Evolutionary conservation across 2,113 vertebrate genomes (phyloP).

Genomic region (Antennarius striatus): DNA sequence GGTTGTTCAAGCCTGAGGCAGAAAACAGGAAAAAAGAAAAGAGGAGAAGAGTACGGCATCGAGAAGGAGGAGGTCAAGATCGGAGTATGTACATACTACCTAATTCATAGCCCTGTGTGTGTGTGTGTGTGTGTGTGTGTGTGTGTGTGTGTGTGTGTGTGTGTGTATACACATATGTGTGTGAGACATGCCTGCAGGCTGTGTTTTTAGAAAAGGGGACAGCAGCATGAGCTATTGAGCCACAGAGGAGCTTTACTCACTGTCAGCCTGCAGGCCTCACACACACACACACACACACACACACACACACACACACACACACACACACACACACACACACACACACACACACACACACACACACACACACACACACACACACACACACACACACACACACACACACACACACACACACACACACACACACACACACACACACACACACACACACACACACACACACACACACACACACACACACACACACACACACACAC

Average conservation of each 20-base stretch:
- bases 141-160: background rate
- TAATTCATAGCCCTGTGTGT: background rate
- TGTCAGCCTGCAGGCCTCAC: conserved; percentile 61
- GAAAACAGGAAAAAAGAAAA: conserved; percentile 22
- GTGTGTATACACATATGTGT: conserved; percentile 30
- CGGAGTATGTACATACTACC: conserved; percentile 11
- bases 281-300: conserved; percentile 5
- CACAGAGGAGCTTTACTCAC: conserved; percentile 65
- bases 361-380: conserved; percentile 8
- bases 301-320: conserved; percentile 17
- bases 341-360: conserved; percentile 13
- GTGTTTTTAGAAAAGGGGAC: conserved; percentile 69
- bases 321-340: conserved; percentile 17
- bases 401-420: conserved; percentile 16
- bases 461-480: conserved; percentile 17
- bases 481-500: conserved; percentile 14
- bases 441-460: conserved; percentile 6
- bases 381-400: conserved; percentile 23
- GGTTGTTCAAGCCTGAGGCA: conserved; percentile 53
- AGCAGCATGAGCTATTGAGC: conserved; percentile 59
- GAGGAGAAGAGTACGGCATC: conserved; percentile 18
- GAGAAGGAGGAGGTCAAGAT: conserved; percentile 56
- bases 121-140: conserved; percentile 8
- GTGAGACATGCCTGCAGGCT: conserved; percentile 56
- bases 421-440: conserved; percentile 11